A percentile compares a stretch with the other conserved stretches of the same genome.
phyloP scores from a whole-genome alignment of 2,113 vertebrate species.

The Elachura formosa region DNA sequence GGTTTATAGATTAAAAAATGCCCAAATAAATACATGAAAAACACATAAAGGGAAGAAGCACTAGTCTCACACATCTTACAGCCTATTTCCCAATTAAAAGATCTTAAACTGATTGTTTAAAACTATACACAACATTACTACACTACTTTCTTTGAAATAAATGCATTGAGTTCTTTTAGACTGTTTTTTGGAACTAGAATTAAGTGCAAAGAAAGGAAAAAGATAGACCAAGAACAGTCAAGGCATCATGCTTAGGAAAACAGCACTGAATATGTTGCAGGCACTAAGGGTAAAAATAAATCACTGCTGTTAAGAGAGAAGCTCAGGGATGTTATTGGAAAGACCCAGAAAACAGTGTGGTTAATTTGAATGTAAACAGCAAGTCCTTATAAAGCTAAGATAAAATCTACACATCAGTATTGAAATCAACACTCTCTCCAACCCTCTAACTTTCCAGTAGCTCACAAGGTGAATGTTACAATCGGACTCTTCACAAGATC shows the following conservation, averaged over 20 bases:
- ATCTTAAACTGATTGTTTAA: neutral
- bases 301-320: neutral
- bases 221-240: fast-evolving
- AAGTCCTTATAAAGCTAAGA: neutral
- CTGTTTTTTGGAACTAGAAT: neutral
- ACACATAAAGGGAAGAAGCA: fast-evolving
- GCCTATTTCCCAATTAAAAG: neutral
- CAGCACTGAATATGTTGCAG: neutral
- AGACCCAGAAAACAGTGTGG: neutral
- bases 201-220: neutral
- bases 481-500: neutral
- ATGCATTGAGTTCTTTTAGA: neutral
- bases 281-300: neutral
- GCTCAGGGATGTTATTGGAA: neutral
- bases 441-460: neutral
- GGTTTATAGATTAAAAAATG: neutral
- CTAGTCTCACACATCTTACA: neutral
- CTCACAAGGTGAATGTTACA: neutral
- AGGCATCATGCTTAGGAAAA: neutral
- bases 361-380: neutral
- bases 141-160: neutral
- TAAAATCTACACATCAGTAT: neutral
- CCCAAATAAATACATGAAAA: neutral
- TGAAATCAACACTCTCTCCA: neutral
- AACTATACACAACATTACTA: neutral